Percentiles rank a stretch among this genome's conserved stretches.
Evolutionary conservation across 2,113 vertebrate species (phyloP).

Genomic region (Caretta caretta): DNA sequence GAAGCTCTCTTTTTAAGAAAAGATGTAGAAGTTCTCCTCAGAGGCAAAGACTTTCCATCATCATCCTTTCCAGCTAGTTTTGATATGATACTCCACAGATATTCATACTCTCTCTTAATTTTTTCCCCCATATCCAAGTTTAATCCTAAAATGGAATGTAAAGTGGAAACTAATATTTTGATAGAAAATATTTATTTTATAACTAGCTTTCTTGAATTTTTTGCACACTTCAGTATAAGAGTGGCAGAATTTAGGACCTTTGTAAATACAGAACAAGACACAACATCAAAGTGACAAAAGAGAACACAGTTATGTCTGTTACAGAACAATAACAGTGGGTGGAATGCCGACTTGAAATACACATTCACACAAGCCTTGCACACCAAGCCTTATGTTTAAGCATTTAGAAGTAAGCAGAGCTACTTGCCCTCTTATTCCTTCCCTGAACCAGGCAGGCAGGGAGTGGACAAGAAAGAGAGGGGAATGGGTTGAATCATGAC

Average conservation of each 20-base stretch:
- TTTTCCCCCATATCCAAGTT: slow-evolving; percentile 43
- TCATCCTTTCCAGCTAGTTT: slow-evolving; percentile 39
- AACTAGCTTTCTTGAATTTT: background rate
- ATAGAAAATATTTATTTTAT: background rate
- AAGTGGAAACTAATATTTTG: background rate
- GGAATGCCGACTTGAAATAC: background rate
- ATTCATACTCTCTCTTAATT: slow-evolving; percentile 59
- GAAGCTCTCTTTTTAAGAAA: slow-evolving; percentile 44
- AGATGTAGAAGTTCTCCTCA: slow-evolving; percentile 47
- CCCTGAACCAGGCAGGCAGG: background rate
- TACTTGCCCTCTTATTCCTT: background rate
- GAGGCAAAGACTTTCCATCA: slow-evolving; percentile 55
- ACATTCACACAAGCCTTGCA: background rate
- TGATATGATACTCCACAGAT: slow-evolving; percentile 64
- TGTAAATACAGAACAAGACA: background rate
- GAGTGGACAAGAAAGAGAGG: background rate
- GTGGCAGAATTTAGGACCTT: background rate
- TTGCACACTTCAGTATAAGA: background rate
- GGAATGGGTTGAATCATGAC: background rate
- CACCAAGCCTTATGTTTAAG: background rate
- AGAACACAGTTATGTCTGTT: background rate
- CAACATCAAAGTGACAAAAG: background rate
- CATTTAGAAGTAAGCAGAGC: background rate
- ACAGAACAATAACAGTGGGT: background rate
- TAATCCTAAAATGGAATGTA: slow-evolving; percentile 10